Conservation (phyloP, 2,113 vertebrate species). For the Macaca mulatta region DNA sequence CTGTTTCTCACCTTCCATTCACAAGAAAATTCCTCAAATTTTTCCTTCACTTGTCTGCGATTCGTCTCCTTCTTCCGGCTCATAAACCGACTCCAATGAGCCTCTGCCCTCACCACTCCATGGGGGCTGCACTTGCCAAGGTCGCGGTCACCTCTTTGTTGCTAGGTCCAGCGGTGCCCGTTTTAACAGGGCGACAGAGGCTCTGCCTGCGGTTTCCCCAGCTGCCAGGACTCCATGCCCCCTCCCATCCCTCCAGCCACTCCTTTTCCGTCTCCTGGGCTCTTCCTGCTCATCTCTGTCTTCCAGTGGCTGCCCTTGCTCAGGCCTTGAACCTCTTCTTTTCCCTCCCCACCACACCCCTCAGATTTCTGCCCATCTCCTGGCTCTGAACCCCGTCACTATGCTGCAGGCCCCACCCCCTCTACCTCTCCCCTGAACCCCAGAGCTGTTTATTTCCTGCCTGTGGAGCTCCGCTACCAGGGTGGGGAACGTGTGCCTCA, state of each 20-base stretch:
- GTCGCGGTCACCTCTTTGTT: neutral
- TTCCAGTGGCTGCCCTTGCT: neutral
- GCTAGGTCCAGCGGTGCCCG: neutral
- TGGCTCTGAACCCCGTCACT: neutral
- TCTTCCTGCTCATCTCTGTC: neutral
- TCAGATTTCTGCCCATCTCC: neutral
- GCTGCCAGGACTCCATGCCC: rapidly evolving
- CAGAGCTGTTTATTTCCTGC: neutral
- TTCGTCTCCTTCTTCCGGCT: neutral
- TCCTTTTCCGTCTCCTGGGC: neutral
- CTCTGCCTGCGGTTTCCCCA: too few relatives aligned
- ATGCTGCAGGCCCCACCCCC: rapidly evolving
- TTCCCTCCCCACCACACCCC: rapidly evolving
- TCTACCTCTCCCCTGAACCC: neutral
- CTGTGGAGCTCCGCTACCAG: rapidly evolving
- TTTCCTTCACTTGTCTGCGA: too few relatives aligned
- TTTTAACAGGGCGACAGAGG: rapidly evolving
- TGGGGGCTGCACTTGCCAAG: neutral
- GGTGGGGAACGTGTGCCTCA: rapidly evolving
- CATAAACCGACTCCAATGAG: too few relatives aligned
- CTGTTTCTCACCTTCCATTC: neutral
- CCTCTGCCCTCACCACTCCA: neutral
- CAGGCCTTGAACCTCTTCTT: neutral
- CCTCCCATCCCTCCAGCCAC: rapidly evolving
- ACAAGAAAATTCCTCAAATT: neutral